Evolutionary conservation across 1,140 invertebrate genomes (phyloP), one percentile per base, ranked within the genome.

Genomic region (Calephelis nemesis): DNA sequence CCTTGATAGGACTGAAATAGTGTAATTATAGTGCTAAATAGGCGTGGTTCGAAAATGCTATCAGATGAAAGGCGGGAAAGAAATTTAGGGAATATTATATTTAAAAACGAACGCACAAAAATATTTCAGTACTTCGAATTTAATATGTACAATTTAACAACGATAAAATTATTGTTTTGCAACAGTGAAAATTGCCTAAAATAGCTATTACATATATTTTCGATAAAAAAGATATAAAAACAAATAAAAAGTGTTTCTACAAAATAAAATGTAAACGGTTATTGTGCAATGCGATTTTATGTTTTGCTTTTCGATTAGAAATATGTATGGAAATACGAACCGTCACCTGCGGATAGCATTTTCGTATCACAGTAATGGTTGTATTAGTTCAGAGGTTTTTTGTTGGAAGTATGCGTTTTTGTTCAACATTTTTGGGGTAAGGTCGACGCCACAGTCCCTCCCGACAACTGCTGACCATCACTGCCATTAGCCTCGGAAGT

Each of bases 401-500:
- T 62, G 67, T 82, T 79, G 67, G 54, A 65, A 62, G 75, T 70
- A 70, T 47, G 63, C 50, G 69, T 58, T 75, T 75, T 79, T 47
- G 65, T 73, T 82, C 72, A n/a, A 62, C 62, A 72, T 87, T 85
- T 70, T 82, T 79, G 76, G 85, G 85, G 84, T 62, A 82, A 65
- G 85, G 87, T 86, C 68, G 87, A 87, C 82, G 11, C 15, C 30
- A 71, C 40, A 8, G 82, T 87, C 85, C 87, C 85, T 82, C 84
- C 85, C 85, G 74, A 80, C 82, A 85, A 85, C 82, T 78, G 85
- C 87, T 86, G 78, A 86, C 80, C 81, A 83, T 78, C 84, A 90
- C 87, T 90, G 87, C 87, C 87, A 90, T 86, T 87, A 88, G 82
- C 73, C 69, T 82, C 77, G 75, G 71, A 69, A 77, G 65, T 87